Evolutionary conservation across 35 echinoderm and acorn worm species (phyloP).

Genomic region (Stichopus chloronotus): DNA sequence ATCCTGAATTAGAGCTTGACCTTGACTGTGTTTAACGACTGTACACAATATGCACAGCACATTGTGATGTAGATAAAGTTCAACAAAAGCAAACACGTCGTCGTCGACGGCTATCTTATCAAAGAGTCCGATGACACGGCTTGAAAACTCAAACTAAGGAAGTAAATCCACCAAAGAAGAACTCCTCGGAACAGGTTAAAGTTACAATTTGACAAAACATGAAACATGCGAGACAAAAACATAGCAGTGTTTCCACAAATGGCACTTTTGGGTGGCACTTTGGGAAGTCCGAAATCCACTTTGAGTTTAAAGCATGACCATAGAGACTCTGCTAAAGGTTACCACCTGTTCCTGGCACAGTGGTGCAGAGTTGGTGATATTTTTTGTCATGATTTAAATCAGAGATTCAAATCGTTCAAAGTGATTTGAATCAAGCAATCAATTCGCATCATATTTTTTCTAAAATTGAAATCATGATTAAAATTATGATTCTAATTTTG

Average conservation of each 20-base stretch:
- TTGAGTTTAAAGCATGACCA: background rate
- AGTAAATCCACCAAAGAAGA: background rate
- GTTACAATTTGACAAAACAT: background rate
- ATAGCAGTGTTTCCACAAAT: background rate
- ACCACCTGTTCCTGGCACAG: background rate
- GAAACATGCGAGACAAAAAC: background rate
- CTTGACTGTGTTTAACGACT: background rate
- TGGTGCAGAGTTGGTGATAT: background rate
- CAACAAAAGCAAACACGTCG: background rate
- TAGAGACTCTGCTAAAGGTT: background rate
- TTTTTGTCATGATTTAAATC: too few species aligned
- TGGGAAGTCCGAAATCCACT: background rate
- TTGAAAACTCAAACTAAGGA: background rate
- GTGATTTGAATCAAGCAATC: too few species aligned
- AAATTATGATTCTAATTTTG: too few species aligned
- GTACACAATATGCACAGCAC: background rate
- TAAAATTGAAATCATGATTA: too few species aligned
- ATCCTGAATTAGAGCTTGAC: background rate
- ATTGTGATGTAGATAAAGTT: background rate
- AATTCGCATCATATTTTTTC: too few species aligned
- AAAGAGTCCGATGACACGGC: background rate
- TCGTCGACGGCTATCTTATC: background rate
- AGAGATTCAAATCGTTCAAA: too few species aligned
- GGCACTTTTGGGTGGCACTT: background rate
- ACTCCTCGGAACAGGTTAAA: background rate